Evolutionary conservation across 2,888 invertebrate genomes (phyloP), one percentile per base, ranked within the genome.

Genomic region (Acronicta psi): DNA sequence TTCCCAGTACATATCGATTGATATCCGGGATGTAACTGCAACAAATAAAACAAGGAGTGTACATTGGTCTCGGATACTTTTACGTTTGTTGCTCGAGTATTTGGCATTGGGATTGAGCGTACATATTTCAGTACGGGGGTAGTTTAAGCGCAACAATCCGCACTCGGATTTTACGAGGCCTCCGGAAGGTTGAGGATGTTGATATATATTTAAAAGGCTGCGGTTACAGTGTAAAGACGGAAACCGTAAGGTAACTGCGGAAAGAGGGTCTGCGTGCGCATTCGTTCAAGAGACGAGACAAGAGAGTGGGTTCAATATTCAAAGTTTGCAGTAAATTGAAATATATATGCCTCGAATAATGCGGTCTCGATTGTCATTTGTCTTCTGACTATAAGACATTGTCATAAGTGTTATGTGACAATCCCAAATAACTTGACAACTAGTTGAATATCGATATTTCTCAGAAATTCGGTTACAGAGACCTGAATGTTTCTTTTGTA

Each of bases 111-210:
- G 73, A 83, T 80, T 75, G 77, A 66, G 63, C 73, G 74, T 85
- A 75, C 75, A 86, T 87, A 81, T 82, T 86, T 85, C 73, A 85
- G 74, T 73, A 74, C 44, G 51, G 45, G 68, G 69, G 73, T 76
- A 76, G 77, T 82, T 79, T 73, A 79, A 75, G 72, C 75, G 75
- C 75, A 79, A 83, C 83, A 82, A 85, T 83, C 79, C 78, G 53
- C 73, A 79, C 78, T 78, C 70, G 80, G 80, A 84, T 84, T 85
- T 86, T 86, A 86, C 78, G 83, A 84, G 77, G 55, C 57, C 69
- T 69, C 68, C 68, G 75, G 69, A 69, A 73, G 61, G 59, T 56
- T 41, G 36, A 50, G 56, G 44, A 55, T 63, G 69, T 70, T 59
- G 46, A 60, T 73, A 70, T 68, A 73, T 73, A 61, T 73, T 73